Percentiles rank a stretch among this genome's conserved stretches.
These are phyloP conservation scores for Tetragonula clypearis DNA, from an alignment of 1,140 invertebrate genomes.

Conservation along the genomic window DNA sequence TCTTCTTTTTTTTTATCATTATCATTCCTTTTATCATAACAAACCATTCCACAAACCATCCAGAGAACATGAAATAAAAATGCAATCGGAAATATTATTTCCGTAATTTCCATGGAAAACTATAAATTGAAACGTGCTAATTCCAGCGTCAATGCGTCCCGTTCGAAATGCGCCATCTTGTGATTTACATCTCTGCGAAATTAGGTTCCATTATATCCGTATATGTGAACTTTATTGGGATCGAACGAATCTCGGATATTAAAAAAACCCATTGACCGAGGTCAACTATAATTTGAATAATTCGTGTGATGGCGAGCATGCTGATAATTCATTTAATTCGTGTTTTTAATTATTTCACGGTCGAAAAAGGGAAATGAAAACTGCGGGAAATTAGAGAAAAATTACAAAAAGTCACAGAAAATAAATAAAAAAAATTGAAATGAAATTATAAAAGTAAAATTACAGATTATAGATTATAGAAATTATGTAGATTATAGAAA, in stretches of 20 bases:
- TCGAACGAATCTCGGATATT: neutral
- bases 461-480: too few species aligned
- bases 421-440: too few species aligned
- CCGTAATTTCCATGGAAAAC: neutral
- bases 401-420: too few species aligned
- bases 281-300: neutral
- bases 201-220: neutral
- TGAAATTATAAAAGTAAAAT: too few species aligned
- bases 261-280: neutral
- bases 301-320: neutral
- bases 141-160: neutral
- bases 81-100: neutral
- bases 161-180: neutral
- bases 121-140: conserved; percentile 4
- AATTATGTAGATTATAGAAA: too few species aligned
- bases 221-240: neutral
- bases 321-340: conserved; percentile 9
- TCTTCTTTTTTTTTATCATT: neutral
- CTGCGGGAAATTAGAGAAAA: too few species aligned
- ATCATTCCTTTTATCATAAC: too few species aligned
- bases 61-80: neutral
- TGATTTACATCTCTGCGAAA: neutral
- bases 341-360: conserved; percentile 19
- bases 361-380: neutral
- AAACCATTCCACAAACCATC: neutral